Conservation (phyloP, 2,888 invertebrate genomes). For the Phalera bucephala region DNA sequence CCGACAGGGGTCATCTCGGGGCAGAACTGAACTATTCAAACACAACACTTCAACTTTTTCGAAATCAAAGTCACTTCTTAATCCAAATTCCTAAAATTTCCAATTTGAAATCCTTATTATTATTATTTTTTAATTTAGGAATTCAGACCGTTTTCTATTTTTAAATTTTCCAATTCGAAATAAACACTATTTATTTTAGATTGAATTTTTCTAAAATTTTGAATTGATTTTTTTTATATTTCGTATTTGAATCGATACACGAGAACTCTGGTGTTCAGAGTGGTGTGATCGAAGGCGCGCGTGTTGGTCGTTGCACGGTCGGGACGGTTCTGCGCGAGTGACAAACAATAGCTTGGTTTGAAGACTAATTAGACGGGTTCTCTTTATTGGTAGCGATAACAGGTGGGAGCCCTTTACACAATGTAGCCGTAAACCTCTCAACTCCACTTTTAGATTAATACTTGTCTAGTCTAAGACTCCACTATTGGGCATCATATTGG, state of each 20-base stretch:
- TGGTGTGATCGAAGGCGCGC: slow-evolving; percentile 50
- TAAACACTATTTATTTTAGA: not conserved
- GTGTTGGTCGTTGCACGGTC: slow-evolving; percentile 59
- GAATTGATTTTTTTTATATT: slow-evolving; percentile 2
- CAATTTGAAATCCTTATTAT: slow-evolving; percentile 5
- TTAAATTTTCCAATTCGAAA: not conserved
- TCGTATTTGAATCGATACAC: slow-evolving; percentile 33
- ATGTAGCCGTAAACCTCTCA: too few relatives aligned
- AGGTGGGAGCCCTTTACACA: too few relatives aligned
- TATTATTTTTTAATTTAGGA: slow-evolving; percentile 2
- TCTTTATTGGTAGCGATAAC: slow-evolving; percentile 52
- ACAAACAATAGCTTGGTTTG: slow-evolving; percentile 67
- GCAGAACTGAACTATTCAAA: slow-evolving; percentile 16
- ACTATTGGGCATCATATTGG: too few relatives aligned
- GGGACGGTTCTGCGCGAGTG: slow-evolving; percentile 63
- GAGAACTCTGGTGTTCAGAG: slow-evolving; percentile 38
- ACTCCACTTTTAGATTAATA: too few relatives aligned
- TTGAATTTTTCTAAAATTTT: not conserved
- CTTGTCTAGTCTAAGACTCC: too few relatives aligned
- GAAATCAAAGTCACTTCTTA: slow-evolving; percentile 23
- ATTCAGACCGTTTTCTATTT: too few relatives aligned
- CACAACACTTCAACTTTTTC: slow-evolving; percentile 36
- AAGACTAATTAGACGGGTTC: slow-evolving; percentile 68
- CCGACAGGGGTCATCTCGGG: slow-evolving; percentile 83
- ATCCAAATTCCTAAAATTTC: not conserved